phyloP scores from a whole-genome alignment of 2,797 vertebrate genomes.

The Oreonectes daqikongensis region DNA sequence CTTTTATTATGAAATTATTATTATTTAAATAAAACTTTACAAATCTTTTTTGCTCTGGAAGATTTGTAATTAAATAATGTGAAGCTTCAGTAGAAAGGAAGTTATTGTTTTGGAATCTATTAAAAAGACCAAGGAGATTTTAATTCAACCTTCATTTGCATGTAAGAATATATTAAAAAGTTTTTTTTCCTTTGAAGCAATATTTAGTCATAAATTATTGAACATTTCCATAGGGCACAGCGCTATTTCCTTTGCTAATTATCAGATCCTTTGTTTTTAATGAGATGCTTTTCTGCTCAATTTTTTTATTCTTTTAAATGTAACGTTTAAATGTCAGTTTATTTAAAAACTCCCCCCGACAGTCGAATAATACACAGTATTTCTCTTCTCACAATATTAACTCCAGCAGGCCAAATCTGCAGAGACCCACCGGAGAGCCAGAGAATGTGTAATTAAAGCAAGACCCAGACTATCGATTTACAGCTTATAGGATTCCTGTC shows the following conservation, averaged over 20 bases:
- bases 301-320: constrained; percentile 21
- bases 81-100: not conserved
- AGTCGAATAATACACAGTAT: constrained; percentile 33
- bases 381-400: constrained; percentile 38
- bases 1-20: constrained; percentile 6
- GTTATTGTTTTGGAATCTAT: not conserved
- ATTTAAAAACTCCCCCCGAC: not conserved
- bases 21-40: not conserved
- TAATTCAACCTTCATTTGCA: constrained; percentile 13
- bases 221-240: constrained; percentile 23
- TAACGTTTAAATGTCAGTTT: constrained; percentile 34
- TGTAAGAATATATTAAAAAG: constrained; percentile 15
- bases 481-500: constrained; percentile 55
- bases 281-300: not conserved
- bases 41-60: not conserved
- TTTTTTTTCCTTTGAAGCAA: constrained; percentile 28
- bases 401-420: constrained; percentile 41
- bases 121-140: not conserved
- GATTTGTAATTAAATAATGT: not conserved
- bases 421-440: constrained; percentile 32
- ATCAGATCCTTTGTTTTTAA: not conserved
- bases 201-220: constrained; percentile 49
- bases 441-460: constrained; percentile 57
- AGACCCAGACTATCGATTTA: constrained; percentile 46
- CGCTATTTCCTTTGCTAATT: constrained; percentile 17